phyloP scores from a whole-genome alignment of 2,113 vertebrate species.

The Carettochelys insculpta region DNA sequence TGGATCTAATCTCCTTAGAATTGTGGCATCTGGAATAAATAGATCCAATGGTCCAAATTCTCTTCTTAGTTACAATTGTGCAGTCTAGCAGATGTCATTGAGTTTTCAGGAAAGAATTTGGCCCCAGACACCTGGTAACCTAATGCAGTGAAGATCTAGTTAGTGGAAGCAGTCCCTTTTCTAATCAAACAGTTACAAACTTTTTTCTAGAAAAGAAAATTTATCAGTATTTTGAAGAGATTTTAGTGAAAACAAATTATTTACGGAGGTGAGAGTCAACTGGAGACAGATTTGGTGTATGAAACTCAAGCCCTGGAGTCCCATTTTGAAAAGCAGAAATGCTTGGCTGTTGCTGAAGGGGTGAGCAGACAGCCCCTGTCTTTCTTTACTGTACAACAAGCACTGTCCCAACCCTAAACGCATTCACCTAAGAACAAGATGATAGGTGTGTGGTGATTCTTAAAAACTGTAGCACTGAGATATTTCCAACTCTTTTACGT shows the following conservation, averaged over 20 bases:
- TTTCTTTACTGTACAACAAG: not conserved
- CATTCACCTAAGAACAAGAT: not conserved
- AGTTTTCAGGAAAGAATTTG: not conserved
- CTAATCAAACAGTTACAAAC: not conserved
- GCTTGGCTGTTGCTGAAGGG: not conserved
- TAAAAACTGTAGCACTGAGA: not conserved
- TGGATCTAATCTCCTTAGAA: not conserved
- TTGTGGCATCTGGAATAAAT: not conserved
- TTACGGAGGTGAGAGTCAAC: not conserved
- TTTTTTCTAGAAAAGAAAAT: not conserved
- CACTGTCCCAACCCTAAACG: fast-evolving
- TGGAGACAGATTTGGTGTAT: not conserved
- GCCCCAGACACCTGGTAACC: not conserved
- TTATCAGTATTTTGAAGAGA: not conserved
- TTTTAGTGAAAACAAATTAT: not conserved
- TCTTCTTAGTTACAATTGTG: not conserved
- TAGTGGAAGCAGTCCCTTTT: not conserved
- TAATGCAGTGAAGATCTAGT: not conserved
- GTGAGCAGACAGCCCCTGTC: not conserved
- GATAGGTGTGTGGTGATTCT: not conserved
- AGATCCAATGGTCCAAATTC: not conserved
- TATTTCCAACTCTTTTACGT: fast-evolving
- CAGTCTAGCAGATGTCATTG: fast-evolving
- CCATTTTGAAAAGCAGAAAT: not conserved
- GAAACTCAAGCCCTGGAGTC: not conserved